phyloP scores from a whole-genome alignment of 2,113 vertebrate genomes.

The Actenoides hombroni region DNA sequence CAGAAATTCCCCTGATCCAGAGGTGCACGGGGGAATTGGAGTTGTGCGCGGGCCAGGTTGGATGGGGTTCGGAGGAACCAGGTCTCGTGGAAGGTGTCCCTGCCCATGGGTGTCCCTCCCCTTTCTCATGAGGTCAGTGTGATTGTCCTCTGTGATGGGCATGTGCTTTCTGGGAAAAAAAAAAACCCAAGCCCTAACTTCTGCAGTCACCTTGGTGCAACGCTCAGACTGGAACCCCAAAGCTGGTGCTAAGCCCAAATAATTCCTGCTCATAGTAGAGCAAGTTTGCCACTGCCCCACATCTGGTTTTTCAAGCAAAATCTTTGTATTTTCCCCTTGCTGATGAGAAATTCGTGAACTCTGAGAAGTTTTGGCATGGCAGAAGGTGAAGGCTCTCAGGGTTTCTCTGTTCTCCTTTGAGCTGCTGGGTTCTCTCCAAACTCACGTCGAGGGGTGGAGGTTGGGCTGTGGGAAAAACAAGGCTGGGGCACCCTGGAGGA shows the following conservation, averaged over 20 bases:
- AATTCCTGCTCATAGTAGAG: background rate
- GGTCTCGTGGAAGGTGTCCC: background rate
- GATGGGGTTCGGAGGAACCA: background rate
- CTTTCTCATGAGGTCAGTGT: background rate
- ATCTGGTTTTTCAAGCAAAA: background rate
- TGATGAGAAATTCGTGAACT: background rate
- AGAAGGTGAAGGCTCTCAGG: background rate
- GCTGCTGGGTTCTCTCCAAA: background rate
- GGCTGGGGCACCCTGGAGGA: background rate
- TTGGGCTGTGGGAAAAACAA: background rate
- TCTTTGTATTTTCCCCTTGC: background rate
- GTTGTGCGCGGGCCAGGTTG: background rate
- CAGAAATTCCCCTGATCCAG: too few species aligned
- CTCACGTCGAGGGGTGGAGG: background rate
- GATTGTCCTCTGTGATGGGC: background rate
- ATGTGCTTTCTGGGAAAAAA: background rate
- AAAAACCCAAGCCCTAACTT: background rate
- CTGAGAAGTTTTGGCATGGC: background rate
- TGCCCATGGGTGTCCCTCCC: too few species aligned
- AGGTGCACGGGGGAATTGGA: background rate
- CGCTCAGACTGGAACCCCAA: background rate
- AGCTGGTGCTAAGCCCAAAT: background rate
- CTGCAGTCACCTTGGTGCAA: background rate
- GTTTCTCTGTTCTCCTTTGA: background rate
- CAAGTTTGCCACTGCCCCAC: background rate